Percentiles rank a stretch among this genome's conserved stretches.
phyloP scores from a whole-genome alignment of 2,888 invertebrate genomes.

The Camptogramma bilineatum region DNA sequence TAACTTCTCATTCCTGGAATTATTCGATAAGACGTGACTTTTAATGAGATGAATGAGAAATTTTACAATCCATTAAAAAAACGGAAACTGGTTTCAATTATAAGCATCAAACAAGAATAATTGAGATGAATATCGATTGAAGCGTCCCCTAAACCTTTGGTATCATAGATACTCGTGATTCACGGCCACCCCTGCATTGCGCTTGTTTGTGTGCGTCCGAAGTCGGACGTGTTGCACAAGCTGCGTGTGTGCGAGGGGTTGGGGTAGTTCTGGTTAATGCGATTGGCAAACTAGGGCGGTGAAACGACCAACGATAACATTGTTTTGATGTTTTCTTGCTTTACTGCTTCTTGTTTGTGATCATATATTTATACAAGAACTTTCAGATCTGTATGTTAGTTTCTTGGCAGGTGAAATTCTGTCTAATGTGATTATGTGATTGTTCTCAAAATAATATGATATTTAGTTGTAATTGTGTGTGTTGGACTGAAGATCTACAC shows the following conservation, averaged over 20 bases:
- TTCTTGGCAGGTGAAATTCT: not conserved
- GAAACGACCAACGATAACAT: slow-evolving; percentile 49
- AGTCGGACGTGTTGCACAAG: slow-evolving; percentile 57
- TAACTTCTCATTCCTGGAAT: slow-evolving; percentile 2
- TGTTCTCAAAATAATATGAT: not conserved
- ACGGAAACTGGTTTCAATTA: slow-evolving; percentile 17
- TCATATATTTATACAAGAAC: not conserved
- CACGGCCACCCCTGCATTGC: slow-evolving; percentile 56
- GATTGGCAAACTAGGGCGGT: slow-evolving; percentile 72
- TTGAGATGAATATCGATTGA: slow-evolving; percentile 39
- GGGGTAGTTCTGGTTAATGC: slow-evolving; percentile 64
- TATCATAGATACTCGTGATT: slow-evolving; percentile 35
- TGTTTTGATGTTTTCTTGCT: slow-evolving; percentile 28
- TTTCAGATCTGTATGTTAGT: not conserved
- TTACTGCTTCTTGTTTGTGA: slow-evolving; percentile 1
- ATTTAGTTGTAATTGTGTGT: not conserved
- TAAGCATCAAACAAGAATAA: slow-evolving; percentile 11
- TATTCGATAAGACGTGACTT: not conserved
- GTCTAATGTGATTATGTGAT: too few species aligned
- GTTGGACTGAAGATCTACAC: not conserved
- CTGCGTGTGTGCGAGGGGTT: slow-evolving; percentile 59
- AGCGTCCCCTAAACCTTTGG: slow-evolving; percentile 40
- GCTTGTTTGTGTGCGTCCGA: slow-evolving; percentile 50
- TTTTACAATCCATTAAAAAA: not conserved
- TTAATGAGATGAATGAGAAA: not conserved